Percentiles rank a stretch among this genome's conserved stretches.
Conservation (phyloP, 2,888 invertebrate genomes). For the Trypoxylon attenuatum region DNA sequence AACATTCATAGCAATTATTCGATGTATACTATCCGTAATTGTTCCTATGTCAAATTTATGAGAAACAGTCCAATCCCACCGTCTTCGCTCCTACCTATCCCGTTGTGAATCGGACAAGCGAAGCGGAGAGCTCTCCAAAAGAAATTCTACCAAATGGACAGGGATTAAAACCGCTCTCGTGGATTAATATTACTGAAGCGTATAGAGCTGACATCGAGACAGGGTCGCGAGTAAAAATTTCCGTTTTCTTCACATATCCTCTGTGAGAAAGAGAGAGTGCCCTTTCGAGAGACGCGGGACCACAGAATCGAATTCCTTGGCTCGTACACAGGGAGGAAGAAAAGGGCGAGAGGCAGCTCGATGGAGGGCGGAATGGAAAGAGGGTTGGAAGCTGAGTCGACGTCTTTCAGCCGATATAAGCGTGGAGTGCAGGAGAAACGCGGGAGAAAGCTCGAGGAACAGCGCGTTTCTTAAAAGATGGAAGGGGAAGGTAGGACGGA, state of each 20-base stretch:
- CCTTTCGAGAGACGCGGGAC: constrained; percentile 46
- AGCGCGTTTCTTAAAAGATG: background rate
- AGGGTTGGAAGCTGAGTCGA: constrained; percentile 70
- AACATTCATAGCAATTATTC: no score
- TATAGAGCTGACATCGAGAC: constrained; percentile 34
- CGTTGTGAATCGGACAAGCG: no score
- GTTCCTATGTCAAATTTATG: background rate
- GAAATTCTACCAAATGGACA: no score
- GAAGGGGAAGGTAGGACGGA: background rate
- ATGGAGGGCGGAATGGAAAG: constrained; percentile 55
- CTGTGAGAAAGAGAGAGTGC: no score
- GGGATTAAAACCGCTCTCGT: constrained; percentile 16
- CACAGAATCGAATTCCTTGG: constrained; percentile 55
- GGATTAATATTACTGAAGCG: constrained; percentile 34
- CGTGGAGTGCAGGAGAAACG: constrained; percentile 41
- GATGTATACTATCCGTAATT: background rate
- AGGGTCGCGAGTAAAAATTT: constrained; percentile 44
- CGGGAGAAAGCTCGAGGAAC: constrained; percentile 32
- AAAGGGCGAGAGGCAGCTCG: constrained; percentile 42
- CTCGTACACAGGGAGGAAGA: constrained; percentile 45
- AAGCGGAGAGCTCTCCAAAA: no score
- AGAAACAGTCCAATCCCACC: no score
- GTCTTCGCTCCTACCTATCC: no score
- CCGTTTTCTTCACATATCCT: constrained; percentile 36
- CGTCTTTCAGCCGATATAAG: constrained; percentile 66